These are phyloP conservation scores for Drosophila neotestacea DNA, from an alignment of 2,888 invertebrate genomes.

Conservation along the genomic window DNA sequence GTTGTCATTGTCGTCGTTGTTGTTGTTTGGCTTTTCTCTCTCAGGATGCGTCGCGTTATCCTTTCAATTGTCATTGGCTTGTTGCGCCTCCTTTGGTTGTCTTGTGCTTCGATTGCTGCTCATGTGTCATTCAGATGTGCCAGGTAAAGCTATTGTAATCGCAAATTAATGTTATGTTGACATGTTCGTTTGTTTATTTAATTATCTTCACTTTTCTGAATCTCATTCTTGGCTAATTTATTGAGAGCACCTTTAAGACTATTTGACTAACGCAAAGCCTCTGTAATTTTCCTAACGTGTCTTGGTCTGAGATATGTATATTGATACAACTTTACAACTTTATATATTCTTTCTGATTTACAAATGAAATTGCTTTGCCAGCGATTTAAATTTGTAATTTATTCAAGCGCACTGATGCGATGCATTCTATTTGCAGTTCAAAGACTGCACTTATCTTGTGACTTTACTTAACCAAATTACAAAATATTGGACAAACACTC, in stretches of 20 bases:
- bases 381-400: conserved; percentile 42
- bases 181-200: conserved; percentile 31
- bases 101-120: background rate
- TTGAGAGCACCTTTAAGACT: conserved; percentile 3
- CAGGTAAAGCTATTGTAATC: conserved; percentile 65
- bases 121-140: conserved; percentile 25
- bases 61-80: conserved; percentile 78
- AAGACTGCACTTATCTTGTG: conserved; percentile 45
- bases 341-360: background rate
- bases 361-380: conserved; percentile 44
- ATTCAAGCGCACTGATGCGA: conserved; percentile 38
- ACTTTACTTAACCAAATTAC: conserved; percentile 67
- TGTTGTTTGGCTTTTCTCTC: conserved; percentile 6
- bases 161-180: conserved; percentile 67
- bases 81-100: conserved; percentile 54
- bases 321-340: no score
- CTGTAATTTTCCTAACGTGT: background rate
- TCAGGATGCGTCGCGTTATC: conserved; percentile 57
- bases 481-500: conserved; percentile 19
- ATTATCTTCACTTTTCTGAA: conserved; percentile 7
- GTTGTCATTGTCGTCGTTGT: conserved; percentile 6
- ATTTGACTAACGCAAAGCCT: background rate
- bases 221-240: conserved; percentile 3
- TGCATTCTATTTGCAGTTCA: conserved; percentile 43
- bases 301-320: no score